These are phyloP conservation scores for Ophioninae sp. DNA, from an alignment of 2,888 invertebrate genomes.

Conservation along the genomic window DNA sequence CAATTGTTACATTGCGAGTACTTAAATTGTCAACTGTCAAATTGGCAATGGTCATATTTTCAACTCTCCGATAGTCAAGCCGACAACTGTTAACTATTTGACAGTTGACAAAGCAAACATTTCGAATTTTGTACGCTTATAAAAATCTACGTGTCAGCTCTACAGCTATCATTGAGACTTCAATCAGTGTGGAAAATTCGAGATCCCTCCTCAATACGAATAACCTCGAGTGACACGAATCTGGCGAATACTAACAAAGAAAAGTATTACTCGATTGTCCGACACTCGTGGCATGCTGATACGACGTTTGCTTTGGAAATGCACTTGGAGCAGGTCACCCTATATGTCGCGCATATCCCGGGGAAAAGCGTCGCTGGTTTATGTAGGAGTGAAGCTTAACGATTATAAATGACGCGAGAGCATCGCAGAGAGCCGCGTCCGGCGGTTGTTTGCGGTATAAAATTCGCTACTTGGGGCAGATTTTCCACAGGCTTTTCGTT, in stretches of 20 bases:
- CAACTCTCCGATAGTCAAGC: background rate
- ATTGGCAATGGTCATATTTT: background rate
- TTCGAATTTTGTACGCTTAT: background rate
- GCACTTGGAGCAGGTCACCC: background rate
- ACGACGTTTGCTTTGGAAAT: background rate
- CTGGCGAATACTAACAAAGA: no score
- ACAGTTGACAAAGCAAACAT: background rate
- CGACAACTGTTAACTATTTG: background rate
- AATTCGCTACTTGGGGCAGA: slow-evolving; percentile 61
- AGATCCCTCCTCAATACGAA: no score
- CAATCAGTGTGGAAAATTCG: no score
- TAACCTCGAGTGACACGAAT: no score
- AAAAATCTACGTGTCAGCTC: no score
- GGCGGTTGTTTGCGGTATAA: slow-evolving; percentile 31
- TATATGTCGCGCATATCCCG: slow-evolving; percentile 1
- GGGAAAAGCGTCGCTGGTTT: slow-evolving; percentile 58
- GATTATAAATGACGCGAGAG: slow-evolving; percentile 66
- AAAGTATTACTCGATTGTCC: background rate
- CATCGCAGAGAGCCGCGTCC: slow-evolving; percentile 21
- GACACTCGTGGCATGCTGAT: background rate
- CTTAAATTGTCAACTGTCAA: background rate
- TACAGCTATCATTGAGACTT: no score
- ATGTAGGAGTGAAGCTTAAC: slow-evolving; percentile 65
- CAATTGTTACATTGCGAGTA: background rate
- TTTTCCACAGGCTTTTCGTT: slow-evolving; percentile 57